Conservation (phyloP, 1,140 invertebrate species). For the Drosophila melanica region DNA sequence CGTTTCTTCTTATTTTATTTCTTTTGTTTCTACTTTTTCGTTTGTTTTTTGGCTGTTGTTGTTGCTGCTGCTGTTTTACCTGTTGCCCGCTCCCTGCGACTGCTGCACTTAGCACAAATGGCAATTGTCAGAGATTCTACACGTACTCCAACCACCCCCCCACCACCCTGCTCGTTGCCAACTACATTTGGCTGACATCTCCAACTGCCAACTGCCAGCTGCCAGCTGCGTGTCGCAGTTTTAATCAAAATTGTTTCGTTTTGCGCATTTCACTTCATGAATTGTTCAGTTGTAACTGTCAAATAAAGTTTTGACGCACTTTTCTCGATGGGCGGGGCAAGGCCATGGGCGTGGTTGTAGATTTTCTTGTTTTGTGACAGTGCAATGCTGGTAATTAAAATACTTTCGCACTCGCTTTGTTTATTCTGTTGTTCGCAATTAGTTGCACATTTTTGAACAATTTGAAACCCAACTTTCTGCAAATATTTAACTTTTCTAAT, state of each 20-base stretch:
- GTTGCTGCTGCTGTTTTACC: conserved; percentile 30
- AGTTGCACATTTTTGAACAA: conserved; percentile 66
- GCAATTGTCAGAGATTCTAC: conserved; percentile 55
- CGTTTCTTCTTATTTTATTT: conserved; percentile 23
- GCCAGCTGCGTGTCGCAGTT: conserved; percentile 63
- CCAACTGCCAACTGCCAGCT: conserved; percentile 41
- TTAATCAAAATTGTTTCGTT: conserved; percentile 79
- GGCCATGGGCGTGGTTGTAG: too few relatives aligned
- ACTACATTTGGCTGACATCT: conserved; percentile 45
- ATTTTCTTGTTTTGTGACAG: conserved; percentile 39
- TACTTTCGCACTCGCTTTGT: conserved; percentile 71
- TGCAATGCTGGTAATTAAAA: conserved; percentile 75
- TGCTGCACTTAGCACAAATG: conserved; percentile 52
- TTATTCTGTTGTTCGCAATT: conserved; percentile 66
- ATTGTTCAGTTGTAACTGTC: conserved; percentile 80
- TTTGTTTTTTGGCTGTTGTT: not conserved
- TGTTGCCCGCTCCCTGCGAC: conserved; percentile 22
- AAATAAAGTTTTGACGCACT: conserved; percentile 78
- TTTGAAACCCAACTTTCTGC: conserved; percentile 10
- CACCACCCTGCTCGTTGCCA: conserved; percentile 17
- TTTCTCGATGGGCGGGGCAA: conserved; percentile 2
- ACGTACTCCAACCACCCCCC: conserved; percentile 9
- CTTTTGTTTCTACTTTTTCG: conserved; percentile 19
- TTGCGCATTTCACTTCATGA: conserved; percentile 60
- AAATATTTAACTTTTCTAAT: conserved; percentile 70